Evolutionary conservation across 1,140 invertebrate genomes (phyloP), one percentile per base, ranked within the genome.

Genomic region (Drosophila willistoni): DNA sequence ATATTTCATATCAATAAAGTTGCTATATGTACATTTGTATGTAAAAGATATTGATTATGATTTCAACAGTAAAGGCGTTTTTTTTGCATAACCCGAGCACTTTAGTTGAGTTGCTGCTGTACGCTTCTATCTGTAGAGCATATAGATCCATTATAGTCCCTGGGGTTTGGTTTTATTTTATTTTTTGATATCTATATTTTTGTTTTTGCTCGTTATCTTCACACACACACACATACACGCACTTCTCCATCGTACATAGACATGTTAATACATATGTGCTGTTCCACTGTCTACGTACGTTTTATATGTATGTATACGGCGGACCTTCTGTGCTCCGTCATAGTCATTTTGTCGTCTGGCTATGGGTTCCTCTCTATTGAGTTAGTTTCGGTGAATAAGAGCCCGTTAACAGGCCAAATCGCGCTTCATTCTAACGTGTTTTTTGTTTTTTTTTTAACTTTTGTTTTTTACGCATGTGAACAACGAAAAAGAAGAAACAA

Each of bases 331-430:
- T 51, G 44, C 44, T 51, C 44, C 22, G 44, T 51, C 44, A 51
- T 42, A 19, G 60, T 29, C 36, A 34, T 57, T 67, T 13, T 12
- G 34, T 64, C 59, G 25, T 51, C 39, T 70, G 44, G 44, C 12
- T 51, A 9, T 51, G 17, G 44, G 44, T 22, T 51, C 44, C 41
- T 42, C 44, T 51, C 17, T 22, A 51, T 22, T 22, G 44, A 82
- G 70, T 79, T 81, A 82, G 79, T 84, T 79, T 80, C 64, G 73
- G 56, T 80, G 73, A 73, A 73, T 77, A 80, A 77, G 69, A 77
- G 82, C 7, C 44, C 14, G 17, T 51, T 79, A 65, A 76, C 70
- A 64, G 64, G 44, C 59, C 64, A 55, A 55, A 72, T 69, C 65
- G 67, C 44, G 44, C 44, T 51, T 22, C 44, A 12, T 51, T 51